These are phyloP conservation scores for Calonectris borealis DNA, from an alignment of 2,113 vertebrate genomes.

Conservation along the genomic window DNA sequence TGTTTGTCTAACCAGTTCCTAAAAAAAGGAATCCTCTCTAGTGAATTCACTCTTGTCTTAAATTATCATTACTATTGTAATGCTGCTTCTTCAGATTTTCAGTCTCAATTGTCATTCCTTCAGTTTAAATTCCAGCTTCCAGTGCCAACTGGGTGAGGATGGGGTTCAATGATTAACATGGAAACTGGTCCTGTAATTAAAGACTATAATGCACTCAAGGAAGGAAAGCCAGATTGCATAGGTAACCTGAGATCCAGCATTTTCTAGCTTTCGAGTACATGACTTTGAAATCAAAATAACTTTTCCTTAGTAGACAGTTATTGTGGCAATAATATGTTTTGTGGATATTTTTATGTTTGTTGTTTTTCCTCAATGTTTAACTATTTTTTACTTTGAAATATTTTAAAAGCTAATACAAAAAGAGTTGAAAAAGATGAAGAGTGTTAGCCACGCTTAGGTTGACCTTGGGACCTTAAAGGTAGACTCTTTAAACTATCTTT, in stretches of 20 bases:
- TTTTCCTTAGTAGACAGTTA: background rate
- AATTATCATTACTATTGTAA: background rate
- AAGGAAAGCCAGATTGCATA: background rate
- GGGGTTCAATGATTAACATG: background rate
- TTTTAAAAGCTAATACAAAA: background rate
- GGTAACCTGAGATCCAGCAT: background rate
- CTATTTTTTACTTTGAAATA: background rate
- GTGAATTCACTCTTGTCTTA: background rate
- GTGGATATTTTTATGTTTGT: background rate
- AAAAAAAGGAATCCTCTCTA: background rate
- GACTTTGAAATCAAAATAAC: background rate
- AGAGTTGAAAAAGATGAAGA: background rate
- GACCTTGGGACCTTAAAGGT: background rate
- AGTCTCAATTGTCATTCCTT: background rate
- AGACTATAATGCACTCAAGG: background rate
- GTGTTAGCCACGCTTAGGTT: background rate
- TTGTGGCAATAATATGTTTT: background rate
- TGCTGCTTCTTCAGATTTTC: background rate
- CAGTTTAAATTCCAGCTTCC: background rate
- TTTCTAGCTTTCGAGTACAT: background rate
- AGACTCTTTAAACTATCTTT: background rate
- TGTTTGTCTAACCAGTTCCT: background rate
- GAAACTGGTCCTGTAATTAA: background rate
- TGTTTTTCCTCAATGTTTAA: background rate
- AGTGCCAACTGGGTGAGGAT: background rate